Evolutionary conservation across 2,113 vertebrate genomes (phyloP), one percentile per base, ranked within the genome.

Genomic region (Craseonycteris thonglongyai): DNA sequence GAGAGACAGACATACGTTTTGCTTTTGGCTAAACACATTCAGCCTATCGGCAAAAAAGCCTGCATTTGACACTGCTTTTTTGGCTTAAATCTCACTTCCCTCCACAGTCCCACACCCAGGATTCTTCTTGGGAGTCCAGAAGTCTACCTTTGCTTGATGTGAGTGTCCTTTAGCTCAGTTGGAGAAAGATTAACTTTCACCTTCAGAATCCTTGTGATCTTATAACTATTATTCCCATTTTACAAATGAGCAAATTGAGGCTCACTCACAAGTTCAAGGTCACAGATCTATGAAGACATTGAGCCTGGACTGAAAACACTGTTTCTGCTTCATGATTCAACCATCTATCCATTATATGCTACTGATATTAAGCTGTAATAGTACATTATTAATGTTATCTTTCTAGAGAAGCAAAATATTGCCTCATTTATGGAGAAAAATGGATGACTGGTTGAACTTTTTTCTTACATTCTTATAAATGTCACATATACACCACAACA

Each of bases 391-490:
- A 90, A 68, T 35, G 26, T 42, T 79, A 14, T 18, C 18, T 59
- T 89, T 81, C 76, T 72, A 72, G n/a, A 88, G 49, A 91, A 74
- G 59, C 21, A 85, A 92, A 92, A 58, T 22, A 22, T 8, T 85
- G n/a, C 54, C 66, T 65, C 42, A 28, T 65, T 95, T 33, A 26
- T 28, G 22, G n/a, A 13, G 18, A 35, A 72, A 38, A 80, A 26
- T 8, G 33, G 16, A 65, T 71, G 69, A 47, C 30, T 16, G 16
- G 21, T 21, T 26, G 19, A 63, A 82, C 19, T 33, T 28, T 84
- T 51, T 22, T 30, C 40, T 95, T 88, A 26, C 16, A 42, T 28
- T 69, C 69, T 88, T 83, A 35, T 7, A 2, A 90, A 28, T 82
- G 65, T 66, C 45, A 40, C 30, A 65, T n/a, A 35, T 15, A 76